Conservation (phyloP, 2,113 vertebrate species). For the Copsychus sechellarum region DNA sequence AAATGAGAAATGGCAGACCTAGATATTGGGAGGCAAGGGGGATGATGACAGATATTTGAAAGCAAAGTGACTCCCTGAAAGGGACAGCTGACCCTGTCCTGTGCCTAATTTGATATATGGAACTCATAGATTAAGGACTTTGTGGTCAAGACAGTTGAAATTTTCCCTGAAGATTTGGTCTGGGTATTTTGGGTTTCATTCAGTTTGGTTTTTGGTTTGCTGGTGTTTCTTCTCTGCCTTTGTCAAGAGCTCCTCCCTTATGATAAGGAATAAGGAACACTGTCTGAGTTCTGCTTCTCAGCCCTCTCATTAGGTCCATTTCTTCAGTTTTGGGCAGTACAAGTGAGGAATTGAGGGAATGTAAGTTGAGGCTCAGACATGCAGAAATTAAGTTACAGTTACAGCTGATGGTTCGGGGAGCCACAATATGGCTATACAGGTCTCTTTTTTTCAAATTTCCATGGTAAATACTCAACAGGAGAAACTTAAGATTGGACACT, state of each 20-base stretch:
- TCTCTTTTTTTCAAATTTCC: background rate
- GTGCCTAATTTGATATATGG: background rate
- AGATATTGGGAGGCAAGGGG: accelerated
- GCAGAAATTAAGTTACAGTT: background rate
- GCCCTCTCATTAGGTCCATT: background rate
- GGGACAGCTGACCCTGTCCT: background rate
- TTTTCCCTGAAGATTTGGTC: background rate
- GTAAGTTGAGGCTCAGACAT: background rate
- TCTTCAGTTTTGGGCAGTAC: background rate
- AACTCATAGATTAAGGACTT: background rate
- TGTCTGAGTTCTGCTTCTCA: background rate
- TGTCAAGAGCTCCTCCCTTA: background rate
- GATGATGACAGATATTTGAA: background rate
- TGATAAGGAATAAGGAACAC: background rate
- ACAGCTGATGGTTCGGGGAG: background rate
- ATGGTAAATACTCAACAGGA: background rate
- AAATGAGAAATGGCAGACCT: background rate
- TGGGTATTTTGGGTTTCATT: background rate
- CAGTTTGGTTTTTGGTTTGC: background rate
- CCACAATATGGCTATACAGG: background rate
- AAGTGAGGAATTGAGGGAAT: background rate
- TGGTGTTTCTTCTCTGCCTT: background rate
- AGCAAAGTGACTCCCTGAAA: background rate
- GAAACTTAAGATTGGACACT: background rate
- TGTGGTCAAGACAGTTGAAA: background rate